Evolutionary conservation across 2,797 vertebrate species (phyloP), one percentile per base, ranked within the genome.

Genomic region (Oophaga sylvatica): DNA sequence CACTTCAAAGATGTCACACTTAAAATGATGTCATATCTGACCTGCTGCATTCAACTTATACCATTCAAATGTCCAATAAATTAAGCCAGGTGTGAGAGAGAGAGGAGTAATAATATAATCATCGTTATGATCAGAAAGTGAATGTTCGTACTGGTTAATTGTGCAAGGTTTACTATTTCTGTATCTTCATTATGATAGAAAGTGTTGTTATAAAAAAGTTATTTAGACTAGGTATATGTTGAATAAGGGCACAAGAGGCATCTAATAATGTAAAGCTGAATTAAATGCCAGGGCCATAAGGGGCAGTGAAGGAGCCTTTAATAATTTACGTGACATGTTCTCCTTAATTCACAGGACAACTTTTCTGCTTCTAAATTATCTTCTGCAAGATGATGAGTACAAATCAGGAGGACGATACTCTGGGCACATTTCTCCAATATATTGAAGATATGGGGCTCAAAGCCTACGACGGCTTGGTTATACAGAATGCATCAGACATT

Each of bases 391-490:
- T 97, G 96, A 98, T 97, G 97, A 97, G 94, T 94, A 95, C 96
- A 92, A 96, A 97, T 93, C 96, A 98, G 80, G 97, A 98, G 91
- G 97, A 97, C 94, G 93, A 95, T 89, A 96, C 96, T 90, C 93
- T 98, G 92, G 94, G 94, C 90, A 91, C 95, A 89, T 99, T 99
- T 96, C 96, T 99, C 93, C 97, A 98, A 90, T 99, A 98, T 90
- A 97, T 99, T 90, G 98, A 99, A 94, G 98, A 99, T 90, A 97
- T 97, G 92, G 97, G 98, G 90, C 96, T 99, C 94, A 97, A 96
- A 93, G 97, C 96, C 88, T 99, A 99, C 65, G 97, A 97, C 75
- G 95, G 96, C 90, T 95, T 99, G 93, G 96, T 98, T 88, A 97
- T 98, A 93, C 97, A 98, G 92, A 99, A 98, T 90, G 95, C 97